A percentile compares a stretch with the other conserved stretches of the same genome.
Conservation (phyloP, 2,113 vertebrate genomes). For the Pogona vitticeps region DNA sequence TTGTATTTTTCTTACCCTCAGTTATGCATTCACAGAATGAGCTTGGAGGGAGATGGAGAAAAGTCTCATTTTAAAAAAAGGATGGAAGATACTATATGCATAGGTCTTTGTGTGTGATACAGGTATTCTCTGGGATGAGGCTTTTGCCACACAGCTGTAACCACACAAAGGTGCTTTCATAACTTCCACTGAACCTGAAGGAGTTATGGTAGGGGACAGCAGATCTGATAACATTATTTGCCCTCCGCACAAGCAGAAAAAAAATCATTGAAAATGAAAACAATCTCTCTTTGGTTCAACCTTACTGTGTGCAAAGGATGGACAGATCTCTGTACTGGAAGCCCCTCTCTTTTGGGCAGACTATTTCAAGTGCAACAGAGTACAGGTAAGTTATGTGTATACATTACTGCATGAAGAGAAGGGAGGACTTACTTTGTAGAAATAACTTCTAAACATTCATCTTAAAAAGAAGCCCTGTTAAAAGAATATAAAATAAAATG, state of each 20-base stretch:
- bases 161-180: not conserved
- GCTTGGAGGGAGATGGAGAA: not conserved
- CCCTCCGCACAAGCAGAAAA: not conserved
- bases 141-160: not conserved
- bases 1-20: not conserved
- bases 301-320: not conserved
- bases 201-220: not conserved
- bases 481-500: not conserved
- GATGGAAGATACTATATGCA: not conserved
- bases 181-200: not conserved
- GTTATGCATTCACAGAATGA: not conserved
- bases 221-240: too few species aligned
- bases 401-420: not conserved
- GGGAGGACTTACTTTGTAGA: not conserved
- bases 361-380: too few species aligned
- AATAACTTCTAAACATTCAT: not conserved
- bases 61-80: not conserved
- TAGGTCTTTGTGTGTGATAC: not conserved
- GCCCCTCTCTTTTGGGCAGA: not conserved
- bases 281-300: not conserved
- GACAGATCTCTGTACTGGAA: not conserved
- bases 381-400: not conserved
- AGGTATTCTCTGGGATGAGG: not conserved
- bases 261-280: not conserved
- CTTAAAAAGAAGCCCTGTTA: not conserved